Evolutionary conservation across 2,113 vertebrate species (phyloP).

Genomic region (Semnornis frantzii): DNA sequence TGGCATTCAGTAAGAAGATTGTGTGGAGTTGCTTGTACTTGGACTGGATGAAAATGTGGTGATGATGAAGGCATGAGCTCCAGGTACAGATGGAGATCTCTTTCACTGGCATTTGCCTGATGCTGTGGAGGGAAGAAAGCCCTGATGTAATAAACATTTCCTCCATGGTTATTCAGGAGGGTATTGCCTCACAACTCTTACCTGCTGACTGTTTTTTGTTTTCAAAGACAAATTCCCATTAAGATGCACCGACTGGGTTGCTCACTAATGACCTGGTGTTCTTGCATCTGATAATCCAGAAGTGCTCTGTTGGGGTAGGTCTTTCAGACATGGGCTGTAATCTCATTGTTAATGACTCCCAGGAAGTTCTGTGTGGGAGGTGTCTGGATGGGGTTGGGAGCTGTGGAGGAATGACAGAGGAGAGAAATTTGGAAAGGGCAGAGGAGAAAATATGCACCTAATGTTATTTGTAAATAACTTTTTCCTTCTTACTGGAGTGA

Average conservation of each 20-base stretch:
- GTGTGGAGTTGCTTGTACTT: not conserved
- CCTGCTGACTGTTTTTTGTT: not conserved
- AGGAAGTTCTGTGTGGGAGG: not conserved
- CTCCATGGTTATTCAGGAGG: slow-evolving; percentile 28
- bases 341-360: not conserved
- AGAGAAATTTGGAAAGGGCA: not conserved
- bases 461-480: slow-evolving; percentile 10
- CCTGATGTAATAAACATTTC: slow-evolving; percentile 30
- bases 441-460: not conserved
- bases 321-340: not conserved
- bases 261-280: slow-evolving; percentile 15
- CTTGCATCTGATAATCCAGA: slow-evolving; percentile 40
- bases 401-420: not conserved
- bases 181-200: slow-evolving; percentile 32
- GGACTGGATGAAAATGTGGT: not conserved
- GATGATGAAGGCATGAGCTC: not conserved
- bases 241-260: slow-evolving; percentile 41
- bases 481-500: not conserved
- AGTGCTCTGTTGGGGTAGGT: not conserved
- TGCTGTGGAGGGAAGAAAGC: not conserved
- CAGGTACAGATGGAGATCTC: slow-evolving; percentile 39
- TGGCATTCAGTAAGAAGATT: not conserved
- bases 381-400: not conserved
- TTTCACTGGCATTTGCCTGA: slow-evolving; percentile 33
- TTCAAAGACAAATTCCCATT: slow-evolving; percentile 17